phyloP scores from a whole-genome alignment of 2,113 vertebrate species.

The Entosphenus tridentatus region DNA sequence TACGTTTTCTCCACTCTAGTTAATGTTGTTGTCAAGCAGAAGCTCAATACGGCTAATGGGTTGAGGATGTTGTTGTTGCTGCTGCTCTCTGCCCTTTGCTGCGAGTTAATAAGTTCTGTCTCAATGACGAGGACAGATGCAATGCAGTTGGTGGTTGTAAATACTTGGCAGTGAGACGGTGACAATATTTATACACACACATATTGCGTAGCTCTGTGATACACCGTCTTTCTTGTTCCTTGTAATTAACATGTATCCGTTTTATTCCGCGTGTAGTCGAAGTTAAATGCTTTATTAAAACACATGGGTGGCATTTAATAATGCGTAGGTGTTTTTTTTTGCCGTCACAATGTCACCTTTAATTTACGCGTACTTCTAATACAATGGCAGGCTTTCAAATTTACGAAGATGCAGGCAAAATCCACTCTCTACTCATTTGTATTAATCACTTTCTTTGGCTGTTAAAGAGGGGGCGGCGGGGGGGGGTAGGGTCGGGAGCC shows the following conservation, averaged over 20 bases:
- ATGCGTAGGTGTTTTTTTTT: slow-evolving; percentile 13
- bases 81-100: too few relatives aligned
- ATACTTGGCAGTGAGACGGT: too few relatives aligned
- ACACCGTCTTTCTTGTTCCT: background rate
- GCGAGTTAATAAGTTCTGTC: too few relatives aligned
- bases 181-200: too few relatives aligned
- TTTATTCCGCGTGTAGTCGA: background rate
- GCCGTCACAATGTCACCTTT: slow-evolving; percentile 22
- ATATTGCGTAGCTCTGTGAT: too few relatives aligned
- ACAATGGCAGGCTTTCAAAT: slow-evolving; percentile 18
- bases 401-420: slow-evolving; percentile 7
- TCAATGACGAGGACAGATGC: too few relatives aligned
- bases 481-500: background rate
- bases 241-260: too few relatives aligned
- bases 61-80: too few relatives aligned
- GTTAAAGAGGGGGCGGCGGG: background rate
- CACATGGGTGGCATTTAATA: slow-evolving; percentile 14
- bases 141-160: too few relatives aligned
- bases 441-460: background rate
- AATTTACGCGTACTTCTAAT: slow-evolving; percentile 28
- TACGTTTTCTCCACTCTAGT: too few relatives aligned
- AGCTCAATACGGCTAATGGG: too few relatives aligned
- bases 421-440: background rate
- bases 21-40: too few relatives aligned
- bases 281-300: background rate